These are phyloP conservation scores for Tragopan temminckii DNA, from an alignment of 2,797 vertebrate species.

Conservation along the genomic window DNA sequence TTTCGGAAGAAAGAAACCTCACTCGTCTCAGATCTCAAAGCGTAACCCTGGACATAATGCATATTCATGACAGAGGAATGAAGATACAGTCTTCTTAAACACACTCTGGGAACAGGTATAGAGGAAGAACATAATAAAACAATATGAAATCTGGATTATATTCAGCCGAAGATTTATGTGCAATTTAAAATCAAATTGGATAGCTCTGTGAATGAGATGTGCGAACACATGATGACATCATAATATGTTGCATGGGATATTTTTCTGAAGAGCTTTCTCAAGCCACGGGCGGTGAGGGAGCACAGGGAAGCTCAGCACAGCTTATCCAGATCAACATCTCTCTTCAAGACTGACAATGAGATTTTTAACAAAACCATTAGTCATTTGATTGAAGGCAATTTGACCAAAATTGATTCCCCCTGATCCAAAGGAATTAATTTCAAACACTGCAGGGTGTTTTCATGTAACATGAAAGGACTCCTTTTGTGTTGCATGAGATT, in stretches of 20 bases:
- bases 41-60: constrained; percentile 30
- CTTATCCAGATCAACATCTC: constrained; percentile 68
- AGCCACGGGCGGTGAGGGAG: constrained; percentile 15
- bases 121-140: constrained; percentile 41
- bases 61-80: constrained; percentile 29
- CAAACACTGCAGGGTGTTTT: constrained; percentile 73
- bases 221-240: constrained; percentile 10
- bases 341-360: constrained; percentile 60
- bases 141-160: constrained; percentile 24
- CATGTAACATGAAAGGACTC: constrained; percentile 67
- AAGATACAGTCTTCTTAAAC: constrained; percentile 3
- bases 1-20: constrained; percentile 3
- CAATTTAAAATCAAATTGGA: constrained; percentile 31
- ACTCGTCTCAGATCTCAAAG: not conserved
- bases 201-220: constrained; percentile 9
- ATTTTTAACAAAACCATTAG: constrained; percentile 78
- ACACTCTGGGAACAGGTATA: not conserved
- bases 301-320: constrained; percentile 30
- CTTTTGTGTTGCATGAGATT: constrained; percentile 64
- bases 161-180: constrained; percentile 30
- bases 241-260: constrained; percentile 38
- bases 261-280: constrained; percentile 66
- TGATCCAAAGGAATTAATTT: constrained; percentile 79
- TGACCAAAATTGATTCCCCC: constrained; percentile 75
- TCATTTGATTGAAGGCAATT: constrained; percentile 76